phyloP scores from a whole-genome alignment of 92 coral and sea anemone species.

The Heliopora coerulea region DNA sequence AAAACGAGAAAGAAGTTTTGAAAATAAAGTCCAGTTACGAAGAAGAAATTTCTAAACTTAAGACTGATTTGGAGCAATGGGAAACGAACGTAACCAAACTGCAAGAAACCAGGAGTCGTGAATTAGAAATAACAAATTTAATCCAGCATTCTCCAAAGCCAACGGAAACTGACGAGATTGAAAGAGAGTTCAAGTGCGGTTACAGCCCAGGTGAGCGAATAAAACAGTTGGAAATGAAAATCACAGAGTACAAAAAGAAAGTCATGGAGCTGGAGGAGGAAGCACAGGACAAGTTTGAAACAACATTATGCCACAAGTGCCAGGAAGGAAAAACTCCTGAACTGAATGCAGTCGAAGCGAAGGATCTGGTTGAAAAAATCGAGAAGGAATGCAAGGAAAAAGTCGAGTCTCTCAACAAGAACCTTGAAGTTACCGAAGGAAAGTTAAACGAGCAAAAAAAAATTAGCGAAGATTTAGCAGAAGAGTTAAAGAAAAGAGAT shows the following conservation, averaged over 20 bases:
- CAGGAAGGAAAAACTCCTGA: conserved; percentile 5
- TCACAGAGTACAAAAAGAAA: conserved; percentile 53
- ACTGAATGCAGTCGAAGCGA: neutral
- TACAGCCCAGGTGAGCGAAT: neutral
- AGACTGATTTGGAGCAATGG: conserved; percentile 11
- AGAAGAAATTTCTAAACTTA: conserved; percentile 5
- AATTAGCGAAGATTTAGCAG: neutral
- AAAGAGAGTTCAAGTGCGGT: neutral
- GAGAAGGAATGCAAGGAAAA: conserved; percentile 5
- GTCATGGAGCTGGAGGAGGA: conserved; percentile 55
- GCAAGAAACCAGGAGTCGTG: conserved; percentile 54
- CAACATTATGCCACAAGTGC: conserved; percentile 17
- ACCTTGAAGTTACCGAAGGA: neutral
- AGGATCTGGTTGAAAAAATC: conserved; percentile 20
- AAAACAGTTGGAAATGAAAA: conserved; percentile 40
- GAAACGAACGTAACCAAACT: conserved; percentile 55
- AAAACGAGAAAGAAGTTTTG: conserved; percentile 55
- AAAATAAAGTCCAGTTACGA: neutral
- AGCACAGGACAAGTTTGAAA: conserved; percentile 54
- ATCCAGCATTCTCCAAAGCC: conserved; percentile 19
- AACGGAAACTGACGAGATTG: neutral
- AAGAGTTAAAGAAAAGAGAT: conserved; percentile 4
- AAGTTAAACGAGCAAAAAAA: neutral
- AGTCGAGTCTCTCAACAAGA: neutral
- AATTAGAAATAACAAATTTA: conserved; percentile 67